Conservation (phyloP, 2,113 vertebrate species). For the Globicephala melas region DNA sequence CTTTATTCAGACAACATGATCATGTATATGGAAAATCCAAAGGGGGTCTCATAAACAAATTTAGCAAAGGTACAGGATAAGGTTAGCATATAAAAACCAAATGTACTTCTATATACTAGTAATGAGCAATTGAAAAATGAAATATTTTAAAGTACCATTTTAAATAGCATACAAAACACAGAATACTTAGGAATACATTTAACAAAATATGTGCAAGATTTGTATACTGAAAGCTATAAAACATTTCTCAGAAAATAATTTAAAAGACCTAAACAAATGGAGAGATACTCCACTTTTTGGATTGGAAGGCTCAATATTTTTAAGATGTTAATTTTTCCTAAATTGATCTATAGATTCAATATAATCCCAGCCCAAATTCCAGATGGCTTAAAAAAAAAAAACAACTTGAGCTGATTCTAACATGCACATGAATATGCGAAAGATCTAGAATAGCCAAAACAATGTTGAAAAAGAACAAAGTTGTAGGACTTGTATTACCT, state of each 20-base stretch:
- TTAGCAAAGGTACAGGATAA: slow-evolving; percentile 38
- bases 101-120: slow-evolving; percentile 31
- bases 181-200: slow-evolving; percentile 67
- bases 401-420: slow-evolving; percentile 54
- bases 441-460: slow-evolving; percentile 64
- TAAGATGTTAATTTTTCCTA: slow-evolving; percentile 68
- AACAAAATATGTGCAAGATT: slow-evolving; percentile 61
- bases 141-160: slow-evolving; percentile 50
- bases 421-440: slow-evolving; percentile 62
- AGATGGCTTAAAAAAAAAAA: slow-evolving; percentile 49
- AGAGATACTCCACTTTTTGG: slow-evolving; percentile 66
- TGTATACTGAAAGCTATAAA: slow-evolving; percentile 58
- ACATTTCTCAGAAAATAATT: slow-evolving; percentile 50
- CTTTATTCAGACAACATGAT: neutral
- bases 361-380: slow-evolving; percentile 70
- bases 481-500: slow-evolving; percentile 32
- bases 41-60: slow-evolving; percentile 2
- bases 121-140: slow-evolving; percentile 65
- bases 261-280: slow-evolving; percentile 61
- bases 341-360: slow-evolving; percentile 73
- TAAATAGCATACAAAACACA: slow-evolving; percentile 55
- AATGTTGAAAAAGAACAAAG: slow-evolving; percentile 50
- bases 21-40: slow-evolving; percentile 21
- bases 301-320: slow-evolving; percentile 68
- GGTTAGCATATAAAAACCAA: slow-evolving; percentile 34